Percentiles rank a stretch among this genome's conserved stretches.
These are phyloP conservation scores for Clepsis dumicolana DNA, from an alignment of 2,888 invertebrate genomes.

Conservation along the genomic window DNA sequence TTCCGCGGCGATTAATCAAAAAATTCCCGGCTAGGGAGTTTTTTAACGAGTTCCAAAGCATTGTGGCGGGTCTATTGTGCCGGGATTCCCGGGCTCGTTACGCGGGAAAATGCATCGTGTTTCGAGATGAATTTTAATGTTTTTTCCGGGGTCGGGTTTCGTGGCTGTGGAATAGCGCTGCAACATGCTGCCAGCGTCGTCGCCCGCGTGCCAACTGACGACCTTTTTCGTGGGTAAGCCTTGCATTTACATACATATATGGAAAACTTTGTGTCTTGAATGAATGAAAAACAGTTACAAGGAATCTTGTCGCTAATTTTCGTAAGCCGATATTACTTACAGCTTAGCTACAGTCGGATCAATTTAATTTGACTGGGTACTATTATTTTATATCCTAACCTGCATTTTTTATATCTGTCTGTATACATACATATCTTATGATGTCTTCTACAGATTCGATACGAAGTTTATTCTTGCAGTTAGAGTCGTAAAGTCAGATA, in stretches of 20 bases:
- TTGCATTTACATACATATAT: neutral
- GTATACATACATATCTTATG: too few species aligned
- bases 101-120: constrained; percentile 58
- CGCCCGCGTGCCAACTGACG: constrained; percentile 62
- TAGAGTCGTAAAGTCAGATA: too few species aligned
- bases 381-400: too few species aligned
- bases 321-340: too few species aligned
- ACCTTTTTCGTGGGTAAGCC: constrained; percentile 74
- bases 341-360: too few species aligned
- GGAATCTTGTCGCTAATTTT: too few species aligned
- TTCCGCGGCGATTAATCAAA: constrained; percentile 35
- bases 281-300: too few species aligned
- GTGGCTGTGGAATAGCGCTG: constrained; percentile 46
- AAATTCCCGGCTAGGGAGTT: constrained; percentile 40
- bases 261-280: neutral
- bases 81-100: constrained; percentile 48
- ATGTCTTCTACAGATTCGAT: neutral
- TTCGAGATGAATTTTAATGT: constrained; percentile 59
- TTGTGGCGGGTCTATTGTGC: constrained; percentile 63
- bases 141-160: constrained; percentile 48
- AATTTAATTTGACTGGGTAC: too few species aligned
- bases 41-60: constrained; percentile 67
- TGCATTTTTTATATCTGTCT: too few species aligned
- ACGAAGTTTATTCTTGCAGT: neutral
- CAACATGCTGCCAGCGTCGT: constrained; percentile 61